phyloP scores from a whole-genome alignment of 53 echinoderm and acorn worm genomes.

The Echinarachnius parma region DNA sequence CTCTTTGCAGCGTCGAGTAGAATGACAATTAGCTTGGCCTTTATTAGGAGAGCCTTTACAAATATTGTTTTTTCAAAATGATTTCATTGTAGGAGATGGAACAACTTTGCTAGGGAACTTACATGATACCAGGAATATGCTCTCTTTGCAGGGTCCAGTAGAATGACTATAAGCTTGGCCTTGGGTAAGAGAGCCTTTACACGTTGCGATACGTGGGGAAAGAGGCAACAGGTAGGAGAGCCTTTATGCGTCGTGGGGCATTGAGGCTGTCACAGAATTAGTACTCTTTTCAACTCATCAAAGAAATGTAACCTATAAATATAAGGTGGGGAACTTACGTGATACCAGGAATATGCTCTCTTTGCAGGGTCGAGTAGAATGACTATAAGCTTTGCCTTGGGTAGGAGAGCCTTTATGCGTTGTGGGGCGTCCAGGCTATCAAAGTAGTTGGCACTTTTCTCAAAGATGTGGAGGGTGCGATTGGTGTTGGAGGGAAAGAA shows the following conservation, averaged over 20 bases:
- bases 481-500: slow-evolving; percentile 73
- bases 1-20: slow-evolving; percentile 65
- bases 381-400: slow-evolving; percentile 76
- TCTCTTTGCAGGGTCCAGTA: too few relatives aligned
- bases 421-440: slow-evolving; percentile 65
- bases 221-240: slow-evolving; percentile 77
- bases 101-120: too few relatives aligned
- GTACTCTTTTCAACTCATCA: too few relatives aligned
- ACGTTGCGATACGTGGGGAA: too few relatives aligned
- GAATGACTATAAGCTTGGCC: slow-evolving; percentile 82
- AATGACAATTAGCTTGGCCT: slow-evolving; percentile 79
- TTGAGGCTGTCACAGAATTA: slow-evolving; percentile 62
- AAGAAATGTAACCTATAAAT: too few relatives aligned
- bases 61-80: too few relatives aligned
- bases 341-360: slow-evolving; percentile 95
- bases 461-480: slow-evolving; percentile 52
- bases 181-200: too few relatives aligned
- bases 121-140: slow-evolving; percentile 99
- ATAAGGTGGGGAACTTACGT: too few relatives aligned
- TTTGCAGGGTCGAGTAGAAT: slow-evolving; percentile 72
- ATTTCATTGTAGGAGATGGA: too few relatives aligned
- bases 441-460: slow-evolving; percentile 98
- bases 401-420: slow-evolving; percentile 71
- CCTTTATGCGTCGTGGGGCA: slow-evolving; percentile 67
- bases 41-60: too few relatives aligned